Percentiles rank a stretch among this genome's conserved stretches.
Conservation (phyloP, 2,888 invertebrate species). For the Scaptodrosophila latifasciaeformis region DNA sequence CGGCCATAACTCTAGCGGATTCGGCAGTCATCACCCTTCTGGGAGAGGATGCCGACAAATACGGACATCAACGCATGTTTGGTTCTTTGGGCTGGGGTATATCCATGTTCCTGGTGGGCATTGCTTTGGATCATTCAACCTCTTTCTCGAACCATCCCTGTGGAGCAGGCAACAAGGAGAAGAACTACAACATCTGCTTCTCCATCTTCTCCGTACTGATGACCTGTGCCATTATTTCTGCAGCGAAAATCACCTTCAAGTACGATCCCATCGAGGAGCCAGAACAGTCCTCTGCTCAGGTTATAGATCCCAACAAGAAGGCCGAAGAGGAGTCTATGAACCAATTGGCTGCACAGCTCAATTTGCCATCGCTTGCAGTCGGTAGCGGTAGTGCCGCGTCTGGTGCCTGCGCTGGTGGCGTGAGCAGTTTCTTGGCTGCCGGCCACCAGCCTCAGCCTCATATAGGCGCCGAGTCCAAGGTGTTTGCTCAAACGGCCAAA, state of each 20-base stretch:
- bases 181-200: slow-evolving; percentile 99
- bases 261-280: slow-evolving; percentile 77
- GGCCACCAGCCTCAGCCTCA: slow-evolving; percentile 71
- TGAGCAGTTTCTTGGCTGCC: slow-evolving; percentile 35
- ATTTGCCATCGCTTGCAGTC: slow-evolving; percentile 84
- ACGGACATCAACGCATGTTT: slow-evolving; percentile 98
- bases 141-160: slow-evolving; percentile 96
- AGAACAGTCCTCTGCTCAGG: slow-evolving; percentile 65
- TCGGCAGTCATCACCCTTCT: slow-evolving; percentile 92
- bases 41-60: slow-evolving; percentile 91
- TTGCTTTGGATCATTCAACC: slow-evolving; percentile 96
- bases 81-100: slow-evolving; percentile 98
- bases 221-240: slow-evolving; percentile 94
- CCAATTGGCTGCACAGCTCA: slow-evolving; percentile 87
- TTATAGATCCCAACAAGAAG: slow-evolving; percentile 75
- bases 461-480: slow-evolving; percentile 82
- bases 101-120: slow-evolving; percentile 97
- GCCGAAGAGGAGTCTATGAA: slow-evolving; percentile 88
- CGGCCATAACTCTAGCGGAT: slow-evolving; percentile 95
- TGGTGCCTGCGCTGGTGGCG: slow-evolving; percentile 57
- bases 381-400: slow-evolving; percentile 70
- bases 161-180: slow-evolving; percentile 90
- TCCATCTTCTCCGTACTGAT: slow-evolving; percentile 97
- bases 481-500: slow-evolving; percentile 92
- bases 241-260: slow-evolving; percentile 85